phyloP scores from a whole-genome alignment of 2,888 invertebrate species.

The Ichneumoninae sp. region DNA sequence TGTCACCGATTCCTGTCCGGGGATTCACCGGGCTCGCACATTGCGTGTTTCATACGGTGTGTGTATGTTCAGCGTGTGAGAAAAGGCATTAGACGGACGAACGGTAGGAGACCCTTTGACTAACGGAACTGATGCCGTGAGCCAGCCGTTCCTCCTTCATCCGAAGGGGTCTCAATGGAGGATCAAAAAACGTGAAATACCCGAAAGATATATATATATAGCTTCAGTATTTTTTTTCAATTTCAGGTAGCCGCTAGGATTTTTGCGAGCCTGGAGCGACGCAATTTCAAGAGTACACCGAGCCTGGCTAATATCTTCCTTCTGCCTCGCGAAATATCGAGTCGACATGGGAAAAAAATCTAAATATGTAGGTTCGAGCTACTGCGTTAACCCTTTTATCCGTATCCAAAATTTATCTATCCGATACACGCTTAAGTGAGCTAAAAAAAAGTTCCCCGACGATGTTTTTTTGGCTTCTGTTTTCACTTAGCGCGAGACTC shows the following conservation, averaged over 20 bases:
- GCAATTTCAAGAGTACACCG: neutral
- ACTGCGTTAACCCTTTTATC: neutral
- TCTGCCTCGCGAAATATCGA: neutral
- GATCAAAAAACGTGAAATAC: constrained; percentile 70
- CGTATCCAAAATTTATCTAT: constrained; percentile 10
- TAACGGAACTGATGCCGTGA: constrained; percentile 75
- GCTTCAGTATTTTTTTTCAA: constrained; percentile 70
- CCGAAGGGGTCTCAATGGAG: constrained; percentile 73
- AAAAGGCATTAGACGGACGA: constrained; percentile 80
- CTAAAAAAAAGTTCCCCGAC: constrained; percentile 15
- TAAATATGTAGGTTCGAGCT: neutral
- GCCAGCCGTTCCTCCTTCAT: constrained; percentile 65
- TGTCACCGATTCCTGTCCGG: constrained; percentile 54
- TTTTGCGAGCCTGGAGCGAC: constrained; percentile 35
- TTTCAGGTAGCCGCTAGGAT: constrained; percentile 75
- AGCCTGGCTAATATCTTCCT: neutral
- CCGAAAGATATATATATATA: constrained; percentile 40
- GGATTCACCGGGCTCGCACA: constrained; percentile 45
- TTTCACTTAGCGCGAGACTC: constrained; percentile 56
- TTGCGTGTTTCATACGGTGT: constrained; percentile 15
- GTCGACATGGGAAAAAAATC: neutral
- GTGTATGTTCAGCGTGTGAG: constrained; percentile 74
- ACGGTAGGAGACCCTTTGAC: constrained; percentile 77
- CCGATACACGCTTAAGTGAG: neutral
- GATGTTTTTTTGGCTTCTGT: constrained; percentile 36